These are phyloP conservation scores for Thryonomys swinderianus DNA, from an alignment of 2,113 vertebrate genomes.

Conservation along the genomic window DNA sequence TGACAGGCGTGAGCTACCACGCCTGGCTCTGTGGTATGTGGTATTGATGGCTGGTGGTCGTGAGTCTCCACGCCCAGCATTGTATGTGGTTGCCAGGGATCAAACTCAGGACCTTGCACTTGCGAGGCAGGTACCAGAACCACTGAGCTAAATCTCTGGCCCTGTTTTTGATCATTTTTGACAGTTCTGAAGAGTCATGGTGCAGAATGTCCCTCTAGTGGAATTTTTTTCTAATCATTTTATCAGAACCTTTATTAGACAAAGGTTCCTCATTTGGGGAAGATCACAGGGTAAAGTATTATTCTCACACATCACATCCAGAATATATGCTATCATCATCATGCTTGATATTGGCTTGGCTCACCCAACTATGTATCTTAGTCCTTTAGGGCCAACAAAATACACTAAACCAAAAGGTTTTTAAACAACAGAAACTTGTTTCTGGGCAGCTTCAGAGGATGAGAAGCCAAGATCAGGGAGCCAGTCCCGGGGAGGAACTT, in stretches of 20 bases:
- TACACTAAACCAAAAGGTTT: neutral
- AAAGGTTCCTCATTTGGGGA: neutral
- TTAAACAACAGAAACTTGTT: neutral
- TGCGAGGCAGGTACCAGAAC: too few relatives aligned
- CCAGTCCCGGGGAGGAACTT: neutral
- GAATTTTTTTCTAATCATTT: neutral
- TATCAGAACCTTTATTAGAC: neutral
- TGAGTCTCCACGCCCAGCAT: too few relatives aligned
- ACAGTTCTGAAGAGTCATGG: neutral
- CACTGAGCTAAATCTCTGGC: too few relatives aligned
- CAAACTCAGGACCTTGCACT: too few relatives aligned
- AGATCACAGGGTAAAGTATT: neutral
- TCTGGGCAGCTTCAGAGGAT: neutral
- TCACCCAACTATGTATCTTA: neutral
- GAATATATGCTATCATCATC: too few relatives aligned
- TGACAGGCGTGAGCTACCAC: too few relatives aligned
- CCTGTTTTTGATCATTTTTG: too few relatives aligned
- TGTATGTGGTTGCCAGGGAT: too few relatives aligned
- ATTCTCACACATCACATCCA: neutral
- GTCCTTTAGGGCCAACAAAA: neutral
- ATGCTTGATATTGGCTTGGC: neutral
- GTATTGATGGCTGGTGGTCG: too few relatives aligned
- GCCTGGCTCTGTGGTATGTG: too few relatives aligned
- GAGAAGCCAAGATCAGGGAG: neutral
- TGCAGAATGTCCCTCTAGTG: neutral